A percentile compares a stretch with the other conserved stretches of the same genome.
Evolutionary conservation across 1,140 invertebrate species (phyloP).

Genomic region (Goniozus legneri): DNA sequence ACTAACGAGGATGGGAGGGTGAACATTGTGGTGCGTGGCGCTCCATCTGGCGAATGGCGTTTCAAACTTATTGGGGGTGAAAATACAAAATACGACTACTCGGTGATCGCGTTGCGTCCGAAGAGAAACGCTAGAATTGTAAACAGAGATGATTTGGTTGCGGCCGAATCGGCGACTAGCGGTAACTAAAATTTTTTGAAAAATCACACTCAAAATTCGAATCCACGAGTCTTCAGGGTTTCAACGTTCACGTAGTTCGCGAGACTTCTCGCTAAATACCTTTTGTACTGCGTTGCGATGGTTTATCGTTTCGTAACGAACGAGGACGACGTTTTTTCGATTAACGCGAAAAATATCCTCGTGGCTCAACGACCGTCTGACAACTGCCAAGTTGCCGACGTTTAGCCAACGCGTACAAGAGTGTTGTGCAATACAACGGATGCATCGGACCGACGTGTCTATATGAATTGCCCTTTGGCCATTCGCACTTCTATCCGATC

Average conservation of each 20-base stretch:
- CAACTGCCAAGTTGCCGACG: constrained; percentile 33
- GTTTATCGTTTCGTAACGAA: too few species aligned
- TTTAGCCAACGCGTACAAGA: constrained; percentile 28
- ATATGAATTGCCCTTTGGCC: constrained; percentile 42
- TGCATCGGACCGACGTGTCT: background rate
- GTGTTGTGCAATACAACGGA: constrained; percentile 36
- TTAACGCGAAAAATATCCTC: constrained; percentile 16
- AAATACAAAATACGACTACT: constrained; percentile 27
- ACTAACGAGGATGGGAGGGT: constrained; percentile 22
- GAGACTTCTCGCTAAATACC: too few species aligned
- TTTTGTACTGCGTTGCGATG: too few species aligned
- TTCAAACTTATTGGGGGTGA: constrained; percentile 23
- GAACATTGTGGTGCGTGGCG: constrained; percentile 28
- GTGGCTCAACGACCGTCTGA: constrained; percentile 24
- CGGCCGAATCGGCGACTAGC: too few species aligned
- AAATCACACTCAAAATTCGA: too few species aligned
- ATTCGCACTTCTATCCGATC: constrained; percentile 9
- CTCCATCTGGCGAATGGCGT: constrained; percentile 30
- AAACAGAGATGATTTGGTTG: too few species aligned
- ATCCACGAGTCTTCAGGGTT: too few species aligned
- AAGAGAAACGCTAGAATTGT: too few species aligned
- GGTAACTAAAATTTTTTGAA: too few species aligned
- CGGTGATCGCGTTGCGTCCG: too few species aligned
- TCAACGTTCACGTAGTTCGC: too few species aligned
- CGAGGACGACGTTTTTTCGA: too few species aligned